Conservation (phyloP, 2,113 vertebrate genomes). For the Xenotilapia flavipinnis region DNA sequence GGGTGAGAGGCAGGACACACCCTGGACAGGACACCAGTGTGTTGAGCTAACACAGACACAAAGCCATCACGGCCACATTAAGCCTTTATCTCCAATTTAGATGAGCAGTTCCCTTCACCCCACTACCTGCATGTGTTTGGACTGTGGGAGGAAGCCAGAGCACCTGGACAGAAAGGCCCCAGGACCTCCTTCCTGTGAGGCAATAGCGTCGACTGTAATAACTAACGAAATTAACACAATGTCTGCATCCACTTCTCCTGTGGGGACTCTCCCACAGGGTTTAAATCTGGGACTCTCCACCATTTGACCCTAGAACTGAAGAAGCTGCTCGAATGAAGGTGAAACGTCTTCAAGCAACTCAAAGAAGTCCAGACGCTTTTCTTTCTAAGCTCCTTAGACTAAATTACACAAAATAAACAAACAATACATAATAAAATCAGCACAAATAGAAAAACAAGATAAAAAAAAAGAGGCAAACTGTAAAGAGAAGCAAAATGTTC, state of each 20-base stretch:
- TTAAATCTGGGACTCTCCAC: not conserved
- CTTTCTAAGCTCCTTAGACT: not conserved
- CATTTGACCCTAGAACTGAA: not conserved
- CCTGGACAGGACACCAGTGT: not conserved
- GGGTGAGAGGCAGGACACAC: not conserved
- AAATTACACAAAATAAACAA: not conserved
- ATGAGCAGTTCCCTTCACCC: not conserved
- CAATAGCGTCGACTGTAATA: not conserved
- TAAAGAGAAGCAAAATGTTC: not conserved
- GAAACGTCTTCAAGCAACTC: not conserved
- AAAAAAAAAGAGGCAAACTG: not conserved
- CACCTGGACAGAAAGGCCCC: not conserved
- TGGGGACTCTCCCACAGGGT: not conserved
- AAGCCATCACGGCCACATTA: not conserved
- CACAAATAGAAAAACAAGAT: not conserved
- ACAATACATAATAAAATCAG: not conserved
- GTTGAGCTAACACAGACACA: not conserved
- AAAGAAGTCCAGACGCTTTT: not conserved
- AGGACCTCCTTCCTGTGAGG: not conserved
- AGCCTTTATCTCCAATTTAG: not conserved
- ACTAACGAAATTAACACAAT: accelerated
- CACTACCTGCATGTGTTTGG: not conserved
- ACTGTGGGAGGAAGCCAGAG: not conserved
- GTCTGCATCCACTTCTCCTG: accelerated
- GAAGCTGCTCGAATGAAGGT: not conserved